Conservation (phyloP, 2,888 invertebrate species). For the Lordiphosa andalusiaca region DNA sequence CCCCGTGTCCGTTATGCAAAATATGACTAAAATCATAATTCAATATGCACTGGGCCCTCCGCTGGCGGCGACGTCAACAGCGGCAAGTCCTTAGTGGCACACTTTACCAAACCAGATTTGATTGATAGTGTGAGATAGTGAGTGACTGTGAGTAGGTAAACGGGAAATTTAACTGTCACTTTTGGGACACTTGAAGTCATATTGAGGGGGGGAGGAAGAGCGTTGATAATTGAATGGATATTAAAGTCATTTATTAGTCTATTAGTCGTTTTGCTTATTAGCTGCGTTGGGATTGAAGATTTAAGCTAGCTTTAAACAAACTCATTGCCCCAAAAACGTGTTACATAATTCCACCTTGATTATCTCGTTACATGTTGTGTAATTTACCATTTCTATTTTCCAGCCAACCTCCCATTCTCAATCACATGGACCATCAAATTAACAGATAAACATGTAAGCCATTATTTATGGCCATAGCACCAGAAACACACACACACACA, state of each 20-base stretch:
- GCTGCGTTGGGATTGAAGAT: too few species aligned
- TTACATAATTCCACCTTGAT: too few species aligned
- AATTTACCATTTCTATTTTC: too few species aligned
- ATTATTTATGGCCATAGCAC: constrained; percentile 40
- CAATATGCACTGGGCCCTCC: constrained; percentile 38
- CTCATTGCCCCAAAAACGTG: too few species aligned
- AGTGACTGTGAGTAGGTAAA: constrained; percentile 17
- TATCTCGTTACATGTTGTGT: too few species aligned
- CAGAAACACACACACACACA: constrained; percentile 5
- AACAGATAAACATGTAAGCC: constrained; percentile 55
- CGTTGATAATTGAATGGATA: constrained; percentile 9
- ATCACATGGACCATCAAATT: constrained; percentile 52
- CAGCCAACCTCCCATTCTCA: not conserved
- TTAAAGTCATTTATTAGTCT: not conserved
- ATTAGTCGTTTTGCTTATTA: too few species aligned
- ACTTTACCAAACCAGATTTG: constrained; percentile 59
- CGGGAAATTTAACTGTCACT: constrained; percentile 68
- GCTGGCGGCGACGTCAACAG: constrained; percentile 3
- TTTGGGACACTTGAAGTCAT: constrained; percentile 1
- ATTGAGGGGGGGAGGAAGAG: too few species aligned
- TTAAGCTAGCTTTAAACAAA: too few species aligned
- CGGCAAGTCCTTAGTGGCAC: constrained; percentile 29
- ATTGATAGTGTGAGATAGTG: constrained; percentile 44
- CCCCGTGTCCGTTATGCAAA: constrained; percentile 33
- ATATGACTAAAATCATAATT: constrained; percentile 54